Evolutionary conservation across 2,113 vertebrate genomes (phyloP), one percentile per base, ranked within the genome.

Genomic region (Nansenia antarctica): DNA sequence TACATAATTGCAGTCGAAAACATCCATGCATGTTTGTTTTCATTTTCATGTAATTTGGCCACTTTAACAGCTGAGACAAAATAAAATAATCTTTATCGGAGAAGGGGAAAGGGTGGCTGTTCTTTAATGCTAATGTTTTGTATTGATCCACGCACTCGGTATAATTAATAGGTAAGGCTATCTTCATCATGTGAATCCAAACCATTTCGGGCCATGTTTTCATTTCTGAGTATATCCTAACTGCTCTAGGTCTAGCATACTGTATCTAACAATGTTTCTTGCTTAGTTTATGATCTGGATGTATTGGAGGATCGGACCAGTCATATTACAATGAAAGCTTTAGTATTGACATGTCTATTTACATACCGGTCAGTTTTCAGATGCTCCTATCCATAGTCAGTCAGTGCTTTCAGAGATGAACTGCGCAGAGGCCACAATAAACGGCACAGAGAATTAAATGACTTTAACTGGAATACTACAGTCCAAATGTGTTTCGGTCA

Each of bases 121-220:
- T 80, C 77, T 47, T 63, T 70, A 76, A 83, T 84, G 80, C 70
- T 77, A 78, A 82, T 79, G 66, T 0, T 0, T 76, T 59, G n/a
- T n/a, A 77, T 67, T 79, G 71, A 82, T 70, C 74, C 65, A 80
- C 70, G 76, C 58, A 71, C 64, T 75, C 58, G 60, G 62, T 39
- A 55, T 71, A 73, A 80, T 84, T 75, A 14, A 77, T 81, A 76
- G 60, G 37, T 71, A 31, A 57, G 67, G 29, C 66, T 42, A 5
- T 63, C 15, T 63, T 76, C 14, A 53, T 61, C 74, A 73, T 74
- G n/a, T n/a, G 39, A 74, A 53, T 34, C 49, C 20, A 54, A 68
- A 60, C 30, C n/a, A 20, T 53, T 42, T 45, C 35, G 45, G 26
- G 18, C 30, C 37, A 39, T 42, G 58, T 61, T 63, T 67, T 70